Evolutionary conservation across 2,113 vertebrate species (phyloP), one percentile per base, ranked within the genome.

Genomic region (Eidolon helvum): DNA sequence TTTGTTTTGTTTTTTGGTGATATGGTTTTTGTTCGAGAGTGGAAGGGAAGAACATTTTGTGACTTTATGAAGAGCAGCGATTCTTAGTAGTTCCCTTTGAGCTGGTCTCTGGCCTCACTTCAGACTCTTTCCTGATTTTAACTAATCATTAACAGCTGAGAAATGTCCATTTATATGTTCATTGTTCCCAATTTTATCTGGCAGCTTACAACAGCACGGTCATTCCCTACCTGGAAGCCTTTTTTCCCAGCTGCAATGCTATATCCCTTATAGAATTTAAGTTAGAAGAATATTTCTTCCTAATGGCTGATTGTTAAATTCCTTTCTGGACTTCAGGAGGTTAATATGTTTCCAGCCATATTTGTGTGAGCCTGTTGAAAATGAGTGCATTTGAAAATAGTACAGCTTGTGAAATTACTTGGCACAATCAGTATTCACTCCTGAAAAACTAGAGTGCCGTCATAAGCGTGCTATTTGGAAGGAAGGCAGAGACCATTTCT

Each of bases 311-410:
- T 92, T 69, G 66, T 65, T 68, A 88, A 89, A 65, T 95, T 33
- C 38, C 65, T 78, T 63, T 79, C 6, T 92, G 66, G 71, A 61
- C 66, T 94, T 71, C 3, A 4, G n/a, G 28, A 35, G 5, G n/a
- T 69, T 84, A 80, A 35, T 71, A n/a, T 43, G 38, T 65, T 87
- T 79, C 53, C 69, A 88, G 61, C 26, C 84, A 45, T 83, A 88
- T 94, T 75, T 88, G 53, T 88, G 43, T 84, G 66, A 82, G 19
- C n/a, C 45, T 87, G 30, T 57, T 86, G 69, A 87, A 90, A 94
- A 69, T 69, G 48, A 55, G 33, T 53, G 10, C 40, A 50, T 72
- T 87, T 87, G 33, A 90, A 21, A 87, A 68, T 69, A 24, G 9
- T 43, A 15, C 43, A 87, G 3, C n/a, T 74, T 83, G 7, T 75